Conservation (phyloP, 1,140 invertebrate genomes). For the Drosophila sucinea region DNA sequence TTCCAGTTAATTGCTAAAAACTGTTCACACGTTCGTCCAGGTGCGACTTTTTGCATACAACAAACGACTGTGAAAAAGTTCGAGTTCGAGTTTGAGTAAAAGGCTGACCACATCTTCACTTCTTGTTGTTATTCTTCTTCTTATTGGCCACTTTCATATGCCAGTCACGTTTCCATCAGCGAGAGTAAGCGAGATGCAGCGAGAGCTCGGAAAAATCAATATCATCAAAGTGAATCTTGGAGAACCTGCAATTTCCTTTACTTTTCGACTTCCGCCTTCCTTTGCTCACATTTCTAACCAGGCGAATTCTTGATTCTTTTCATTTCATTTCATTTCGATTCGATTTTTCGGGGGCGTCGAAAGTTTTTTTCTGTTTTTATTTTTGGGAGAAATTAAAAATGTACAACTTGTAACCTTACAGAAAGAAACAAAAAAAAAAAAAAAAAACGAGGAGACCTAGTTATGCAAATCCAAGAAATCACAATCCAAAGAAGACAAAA, state of each 20-base stretch:
- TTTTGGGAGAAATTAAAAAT: conserved; percentile 63
- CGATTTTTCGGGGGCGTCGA: conserved; percentile 47
- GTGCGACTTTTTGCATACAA: conserved; percentile 73
- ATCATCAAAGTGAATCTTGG: conserved; percentile 53
- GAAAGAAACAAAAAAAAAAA: neutral
- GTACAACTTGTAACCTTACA: conserved; percentile 48
- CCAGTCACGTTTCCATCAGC: conserved; percentile 63
- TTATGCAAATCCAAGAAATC: conserved; percentile 73
- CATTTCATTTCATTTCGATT: neutral
- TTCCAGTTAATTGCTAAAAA: conserved; percentile 78
- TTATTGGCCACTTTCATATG: conserved; percentile 21
- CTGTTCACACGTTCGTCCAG: conserved; percentile 75
- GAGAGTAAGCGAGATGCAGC: conserved; percentile 9
- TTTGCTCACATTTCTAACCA: conserved; percentile 9
- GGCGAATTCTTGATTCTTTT: conserved; percentile 5
- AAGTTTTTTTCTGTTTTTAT: conserved; percentile 47
- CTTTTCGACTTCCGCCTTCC: conserved; percentile 40
- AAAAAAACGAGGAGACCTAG: conserved; percentile 55
- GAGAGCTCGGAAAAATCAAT: conserved; percentile 65
- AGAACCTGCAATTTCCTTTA: conserved; percentile 28
- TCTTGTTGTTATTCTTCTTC: conserved; percentile 1
- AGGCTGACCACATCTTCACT: conserved; percentile 31
- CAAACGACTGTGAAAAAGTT: conserved; percentile 18
- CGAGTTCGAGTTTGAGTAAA: neutral
- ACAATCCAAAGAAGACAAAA: conserved; percentile 18